Percentiles rank a stretch among this genome's conserved stretches.
Evolutionary conservation across 2,797 vertebrate species (phyloP).

Genomic region (Pachyuromys duprasi): DNA sequence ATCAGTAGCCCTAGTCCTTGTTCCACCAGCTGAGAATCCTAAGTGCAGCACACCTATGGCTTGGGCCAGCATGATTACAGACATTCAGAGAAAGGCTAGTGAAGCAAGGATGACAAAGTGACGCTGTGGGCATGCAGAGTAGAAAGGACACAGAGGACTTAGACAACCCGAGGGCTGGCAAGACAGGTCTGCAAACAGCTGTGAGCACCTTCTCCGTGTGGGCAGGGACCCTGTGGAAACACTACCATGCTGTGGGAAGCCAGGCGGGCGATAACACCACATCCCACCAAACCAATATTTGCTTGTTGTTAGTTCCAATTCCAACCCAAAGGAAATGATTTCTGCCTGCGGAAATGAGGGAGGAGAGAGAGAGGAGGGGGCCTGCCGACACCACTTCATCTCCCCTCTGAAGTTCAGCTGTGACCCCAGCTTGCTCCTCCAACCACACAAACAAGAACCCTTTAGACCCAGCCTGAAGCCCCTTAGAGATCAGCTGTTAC

Average conservation of each 20-base stretch:
- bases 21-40: slow-evolving; percentile 11
- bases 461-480: not conserved
- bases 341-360: not conserved
- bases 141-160: not conserved
- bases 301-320: not conserved
- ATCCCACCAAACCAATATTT: not conserved
- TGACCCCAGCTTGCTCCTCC: not conserved
- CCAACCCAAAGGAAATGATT: not conserved
- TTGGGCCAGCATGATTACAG: not conserved
- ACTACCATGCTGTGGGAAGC: no score
- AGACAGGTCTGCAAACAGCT: not conserved
- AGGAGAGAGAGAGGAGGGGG: not conserved
- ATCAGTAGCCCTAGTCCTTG: not conserved
- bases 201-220: not conserved
- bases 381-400: not conserved
- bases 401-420: slow-evolving; percentile 11
- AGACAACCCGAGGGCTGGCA: not conserved
- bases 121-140: not conserved
- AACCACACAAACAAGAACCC: not conserved
- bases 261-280: not conserved
- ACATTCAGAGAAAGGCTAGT: not conserved
- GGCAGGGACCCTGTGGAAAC: not conserved
- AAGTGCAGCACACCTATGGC: not conserved
- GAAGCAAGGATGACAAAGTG: not conserved
- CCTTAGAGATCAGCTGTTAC: not conserved